Evolutionary conservation across 2,113 vertebrate species (phyloP).

Genomic region (Sisor rabdophorus): DNA sequence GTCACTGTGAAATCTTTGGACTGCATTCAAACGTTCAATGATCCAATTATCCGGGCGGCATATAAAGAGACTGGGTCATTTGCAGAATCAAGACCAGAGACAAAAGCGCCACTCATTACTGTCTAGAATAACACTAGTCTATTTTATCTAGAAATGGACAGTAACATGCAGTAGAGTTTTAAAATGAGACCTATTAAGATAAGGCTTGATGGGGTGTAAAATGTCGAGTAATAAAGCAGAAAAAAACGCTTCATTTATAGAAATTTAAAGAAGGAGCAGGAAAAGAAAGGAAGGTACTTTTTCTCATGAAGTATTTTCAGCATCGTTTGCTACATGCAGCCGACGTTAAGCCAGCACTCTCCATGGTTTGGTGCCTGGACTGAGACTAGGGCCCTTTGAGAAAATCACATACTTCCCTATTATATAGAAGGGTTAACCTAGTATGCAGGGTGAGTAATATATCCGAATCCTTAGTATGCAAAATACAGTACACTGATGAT

Average conservation of each 20-base stretch:
- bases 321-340: too few species aligned
- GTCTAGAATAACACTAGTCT: not conserved
- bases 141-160: not conserved
- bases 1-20: not conserved
- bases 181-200: not conserved
- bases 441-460: too few species aligned
- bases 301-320: too few species aligned
- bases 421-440: too few species aligned
- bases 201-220: not conserved
- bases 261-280: not conserved
- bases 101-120: not conserved
- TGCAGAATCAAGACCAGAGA: not conserved
- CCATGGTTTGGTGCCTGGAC: too few species aligned
- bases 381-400: too few species aligned
- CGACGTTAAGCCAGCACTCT: too few species aligned
- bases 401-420: too few species aligned
- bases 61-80: not conserved
- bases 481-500: too few species aligned
- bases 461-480: too few species aligned
- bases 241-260: too few species aligned
- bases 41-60: not conserved
- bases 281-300: not conserved
- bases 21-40: not conserved
- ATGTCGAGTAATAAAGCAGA: not conserved
- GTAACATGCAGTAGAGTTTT: not conserved